Conservation (phyloP, 2,888 invertebrate genomes). For the Sarcophaga variegata region DNA sequence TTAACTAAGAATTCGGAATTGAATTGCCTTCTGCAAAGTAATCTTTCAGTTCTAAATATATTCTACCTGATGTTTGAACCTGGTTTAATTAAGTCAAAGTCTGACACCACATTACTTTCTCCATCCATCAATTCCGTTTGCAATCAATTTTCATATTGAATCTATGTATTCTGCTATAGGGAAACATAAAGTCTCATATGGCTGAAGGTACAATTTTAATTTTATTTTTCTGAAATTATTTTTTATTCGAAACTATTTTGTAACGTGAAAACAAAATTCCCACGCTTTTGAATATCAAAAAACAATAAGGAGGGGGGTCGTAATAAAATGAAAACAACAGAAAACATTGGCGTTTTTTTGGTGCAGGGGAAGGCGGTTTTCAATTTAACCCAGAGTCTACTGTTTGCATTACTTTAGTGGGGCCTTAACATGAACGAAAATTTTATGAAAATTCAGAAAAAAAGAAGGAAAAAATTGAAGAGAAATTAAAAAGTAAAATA, state of each 20-base stretch:
- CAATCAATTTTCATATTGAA: no score
- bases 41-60: no score
- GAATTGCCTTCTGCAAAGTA: no score
- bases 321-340: not conserved
- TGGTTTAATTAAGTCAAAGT: no score
- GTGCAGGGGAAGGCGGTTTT: no score
- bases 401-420: constrained; percentile 7
- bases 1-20: no score
- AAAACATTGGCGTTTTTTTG: not conserved
- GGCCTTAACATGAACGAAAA: not conserved
- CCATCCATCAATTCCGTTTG: no score
- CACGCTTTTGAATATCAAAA: constrained; percentile 49
- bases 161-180: not conserved
- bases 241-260: not conserved
- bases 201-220: not conserved
- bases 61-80: no score
- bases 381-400: not conserved
- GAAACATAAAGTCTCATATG: not conserved
- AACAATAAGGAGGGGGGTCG: not conserved
- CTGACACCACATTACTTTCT: no score
- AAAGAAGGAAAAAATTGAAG: not conserved
- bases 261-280: constrained; percentile 57
- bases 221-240: not conserved
- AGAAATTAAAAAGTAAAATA: constrained; percentile 45
- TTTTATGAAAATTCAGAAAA: constrained; percentile 11